Percentiles rank a stretch among this genome's conserved stretches.
Evolutionary conservation across 2,113 vertebrate species (phyloP).

Genomic region (Zosterops pallidus): DNA sequence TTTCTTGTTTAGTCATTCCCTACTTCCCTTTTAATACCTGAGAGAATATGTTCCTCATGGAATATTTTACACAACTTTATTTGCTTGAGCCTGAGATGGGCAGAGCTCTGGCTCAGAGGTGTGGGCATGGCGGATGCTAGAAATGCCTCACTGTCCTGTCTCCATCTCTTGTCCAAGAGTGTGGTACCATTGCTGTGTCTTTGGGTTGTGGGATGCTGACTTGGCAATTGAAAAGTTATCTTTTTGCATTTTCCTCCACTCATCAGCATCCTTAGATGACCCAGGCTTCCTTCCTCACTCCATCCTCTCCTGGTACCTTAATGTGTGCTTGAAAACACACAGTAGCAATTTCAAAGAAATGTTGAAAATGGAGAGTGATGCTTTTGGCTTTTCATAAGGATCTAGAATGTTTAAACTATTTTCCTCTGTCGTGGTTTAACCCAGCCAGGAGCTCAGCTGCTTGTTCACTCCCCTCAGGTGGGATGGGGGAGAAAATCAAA

Average conservation of each 20-base stretch:
- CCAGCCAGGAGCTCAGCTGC: neutral
- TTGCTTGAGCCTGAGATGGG: neutral
- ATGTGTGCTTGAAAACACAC: neutral
- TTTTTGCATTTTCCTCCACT: neutral
- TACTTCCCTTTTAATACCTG: neutral
- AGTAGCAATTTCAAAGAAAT: neutral
- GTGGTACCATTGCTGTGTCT: neutral
- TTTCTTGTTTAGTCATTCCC: neutral
- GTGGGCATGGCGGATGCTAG: neutral
- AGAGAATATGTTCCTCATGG: neutral
- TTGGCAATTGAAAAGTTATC: neutral
- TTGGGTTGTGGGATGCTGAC: neutral
- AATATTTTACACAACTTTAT: neutral
- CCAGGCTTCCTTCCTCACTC: neutral
- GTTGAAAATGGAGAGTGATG: neutral
- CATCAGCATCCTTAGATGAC: neutral
- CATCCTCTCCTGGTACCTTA: neutral
- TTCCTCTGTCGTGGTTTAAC: neutral
- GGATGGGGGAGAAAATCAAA: neutral
- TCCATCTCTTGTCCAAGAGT: neutral
- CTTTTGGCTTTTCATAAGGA: neutral
- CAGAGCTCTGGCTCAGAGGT: rapidly evolving
- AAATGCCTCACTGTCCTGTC: neutral
- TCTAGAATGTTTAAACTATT: neutral
- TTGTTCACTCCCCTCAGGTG: neutral